Evolutionary conservation across 2,113 vertebrate species (phyloP).

Genomic region (Abramis brama): DNA sequence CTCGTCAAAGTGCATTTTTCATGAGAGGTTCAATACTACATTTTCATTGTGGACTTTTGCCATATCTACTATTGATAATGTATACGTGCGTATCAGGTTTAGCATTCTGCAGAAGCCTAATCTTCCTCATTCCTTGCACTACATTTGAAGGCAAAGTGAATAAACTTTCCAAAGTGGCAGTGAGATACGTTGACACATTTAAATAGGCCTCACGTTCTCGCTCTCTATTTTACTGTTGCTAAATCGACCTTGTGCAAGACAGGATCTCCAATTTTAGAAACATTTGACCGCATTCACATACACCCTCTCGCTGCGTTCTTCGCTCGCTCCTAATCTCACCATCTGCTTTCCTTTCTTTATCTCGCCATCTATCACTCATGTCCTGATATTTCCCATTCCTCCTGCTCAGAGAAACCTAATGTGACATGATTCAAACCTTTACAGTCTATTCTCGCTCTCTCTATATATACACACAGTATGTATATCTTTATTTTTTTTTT

Average conservation of each 20-base stretch:
- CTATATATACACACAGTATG: neutral
- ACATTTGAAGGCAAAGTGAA: constrained; percentile 4
- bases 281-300: constrained; percentile 35
- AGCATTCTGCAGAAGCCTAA: neutral
- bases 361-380: neutral
- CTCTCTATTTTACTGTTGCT: constrained; percentile 38
- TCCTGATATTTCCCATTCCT: constrained; percentile 29
- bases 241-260: constrained; percentile 53
- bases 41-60: neutral
- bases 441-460: neutral
- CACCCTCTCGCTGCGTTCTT: constrained; percentile 36
- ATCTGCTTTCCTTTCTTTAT: constrained; percentile 23
- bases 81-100: neutral
- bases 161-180: neutral
- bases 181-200: neutral
- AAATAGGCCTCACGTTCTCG: constrained; percentile 7
- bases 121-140: neutral
- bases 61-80: neutral
- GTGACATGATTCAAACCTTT: neutral
- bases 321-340: constrained; percentile 32
- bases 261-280: constrained; percentile 54
- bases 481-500: neutral
- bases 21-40: neutral
- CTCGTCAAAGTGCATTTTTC: neutral
- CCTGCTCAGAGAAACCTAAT: neutral